A percentile compares a stretch with the other conserved stretches of the same genome.
These are phyloP conservation scores for Dicaeum eximium DNA, from an alignment of 2,113 vertebrate genomes.

Conservation along the genomic window DNA sequence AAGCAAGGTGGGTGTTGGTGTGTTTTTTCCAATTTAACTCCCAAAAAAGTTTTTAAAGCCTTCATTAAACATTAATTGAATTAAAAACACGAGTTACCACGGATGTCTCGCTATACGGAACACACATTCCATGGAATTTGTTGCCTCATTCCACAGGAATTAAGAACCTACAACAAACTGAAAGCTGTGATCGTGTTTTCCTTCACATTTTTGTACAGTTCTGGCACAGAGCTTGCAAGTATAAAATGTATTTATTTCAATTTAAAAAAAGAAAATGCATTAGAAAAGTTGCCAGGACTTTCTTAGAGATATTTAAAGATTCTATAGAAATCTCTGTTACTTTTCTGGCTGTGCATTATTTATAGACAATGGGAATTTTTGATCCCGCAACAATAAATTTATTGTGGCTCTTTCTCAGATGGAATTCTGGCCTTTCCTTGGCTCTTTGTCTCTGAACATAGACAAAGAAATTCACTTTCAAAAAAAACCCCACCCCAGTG, in stretches of 20 bases:
- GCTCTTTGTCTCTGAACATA: background rate
- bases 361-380: background rate
- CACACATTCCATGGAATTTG: background rate
- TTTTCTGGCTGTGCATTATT: background rate
- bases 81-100: rapidly evolving
- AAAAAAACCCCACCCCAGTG: background rate
- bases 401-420: background rate
- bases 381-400: background rate
- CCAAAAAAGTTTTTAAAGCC: background rate
- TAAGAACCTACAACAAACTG: background rate
- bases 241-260: background rate
- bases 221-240: background rate
- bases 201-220: background rate
- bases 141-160: background rate
- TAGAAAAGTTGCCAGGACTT: background rate
- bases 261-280: background rate
- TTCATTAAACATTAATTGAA: background rate
- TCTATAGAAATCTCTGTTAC: background rate
- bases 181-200: background rate
- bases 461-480: background rate
- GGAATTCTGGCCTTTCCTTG: background rate
- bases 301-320: background rate
- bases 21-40: background rate
- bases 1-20: rapidly evolving
- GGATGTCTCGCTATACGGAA: background rate